Conservation (phyloP, 2,113 vertebrate genomes). For the Brachypodius melanocephalos region DNA sequence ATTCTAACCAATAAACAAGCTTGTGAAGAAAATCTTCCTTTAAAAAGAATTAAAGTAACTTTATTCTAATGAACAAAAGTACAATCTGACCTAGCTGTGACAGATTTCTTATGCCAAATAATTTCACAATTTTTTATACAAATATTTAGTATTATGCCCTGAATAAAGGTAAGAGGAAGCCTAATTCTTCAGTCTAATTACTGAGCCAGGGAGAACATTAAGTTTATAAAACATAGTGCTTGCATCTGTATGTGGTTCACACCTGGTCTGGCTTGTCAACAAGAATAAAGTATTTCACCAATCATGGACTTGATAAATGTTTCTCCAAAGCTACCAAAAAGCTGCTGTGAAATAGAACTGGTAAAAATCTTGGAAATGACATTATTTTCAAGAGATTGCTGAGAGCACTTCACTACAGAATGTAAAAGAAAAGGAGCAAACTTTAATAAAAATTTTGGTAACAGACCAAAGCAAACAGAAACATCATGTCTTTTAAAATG, state of each 20-base stretch:
- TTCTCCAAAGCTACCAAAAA: background rate
- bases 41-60: background rate
- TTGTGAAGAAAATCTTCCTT: background rate
- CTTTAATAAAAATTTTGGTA: background rate
- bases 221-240: background rate
- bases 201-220: background rate
- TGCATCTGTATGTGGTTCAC: background rate
- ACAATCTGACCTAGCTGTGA: background rate
- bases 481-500: background rate
- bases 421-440: rapidly evolving
- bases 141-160: background rate
- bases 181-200: background rate
- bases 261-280: background rate
- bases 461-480: background rate
- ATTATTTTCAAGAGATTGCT: background rate
- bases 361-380: background rate
- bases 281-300: background rate
- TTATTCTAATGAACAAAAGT: background rate
- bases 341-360: background rate
- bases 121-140: background rate
- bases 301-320: background rate
- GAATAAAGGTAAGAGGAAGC: background rate
- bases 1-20: background rate
- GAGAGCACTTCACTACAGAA: background rate
- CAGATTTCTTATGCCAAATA: background rate